Base-by-base conservation (phyloP, 2,888 invertebrate species). In the Dicranocentrus wangi region DNA sequence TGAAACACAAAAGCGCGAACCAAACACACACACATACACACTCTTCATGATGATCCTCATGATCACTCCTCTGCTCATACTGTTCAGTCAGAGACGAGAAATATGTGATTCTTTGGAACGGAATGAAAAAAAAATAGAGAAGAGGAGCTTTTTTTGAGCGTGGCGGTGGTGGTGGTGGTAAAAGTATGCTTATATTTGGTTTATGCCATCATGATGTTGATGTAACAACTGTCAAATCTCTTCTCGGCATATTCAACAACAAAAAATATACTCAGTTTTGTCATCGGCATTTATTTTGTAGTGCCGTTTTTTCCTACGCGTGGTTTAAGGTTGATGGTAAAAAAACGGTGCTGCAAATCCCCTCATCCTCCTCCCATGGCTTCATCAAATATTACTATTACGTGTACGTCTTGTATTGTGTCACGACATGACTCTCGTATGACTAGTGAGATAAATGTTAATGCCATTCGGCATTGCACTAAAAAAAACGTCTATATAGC, bases 151-250 rank as follows among this genome's bases (percentile, higher is more conserved):
- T n/a, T n/a, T n/a, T n/a, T n/a, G n/a, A n/a, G n/a, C n/a, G n/a
- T n/a, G n/a, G n/a, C n/a, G 65, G 53, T 55, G 23, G 21, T 60
- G 27, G 13, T 10, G 58, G 58, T 66, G 75, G 65, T 76, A 60
- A 17, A 32, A 23, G 42, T 21, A 43, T 58, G 43, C 1, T n/a
- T 47, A n/a, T 43, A n/a, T 43, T n/a, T 17, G 51, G 13, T 51
- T 2, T 73, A 66, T 61, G 69, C 42, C 70, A 70, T n/a, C n/a
- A n/a, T n/a, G n/a, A n/a, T 78, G 78, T 78, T 65, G 63, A 78
- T 78, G 70, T 55, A 65, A 70, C 61, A 77, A 70, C 78, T 78
- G 78, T 70, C 70, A 70, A 78, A 43, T 65, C 53, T 19, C 43
- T 69, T 25, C 70, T 58, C 43, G 8, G 5, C 32, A n/a, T n/a